A percentile compares a stretch with the other conserved stretches of the same genome.
These are phyloP conservation scores for Bubo scandiacus DNA, from an alignment of 2,113 vertebrate species.

Conservation along the genomic window DNA sequence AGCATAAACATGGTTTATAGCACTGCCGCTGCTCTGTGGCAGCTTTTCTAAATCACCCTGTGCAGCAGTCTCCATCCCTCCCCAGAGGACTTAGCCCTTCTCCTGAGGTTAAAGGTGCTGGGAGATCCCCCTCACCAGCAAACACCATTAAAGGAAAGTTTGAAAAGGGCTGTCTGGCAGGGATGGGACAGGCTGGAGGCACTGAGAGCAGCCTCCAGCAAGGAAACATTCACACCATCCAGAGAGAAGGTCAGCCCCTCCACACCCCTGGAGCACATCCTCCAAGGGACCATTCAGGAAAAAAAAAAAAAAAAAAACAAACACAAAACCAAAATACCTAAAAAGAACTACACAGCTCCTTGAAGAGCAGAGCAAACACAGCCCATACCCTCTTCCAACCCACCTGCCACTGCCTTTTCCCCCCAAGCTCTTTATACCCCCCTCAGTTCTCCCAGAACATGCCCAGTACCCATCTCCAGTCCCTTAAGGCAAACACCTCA, in stretches of 20 bases:
- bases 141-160: background rate
- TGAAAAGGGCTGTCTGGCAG: background rate
- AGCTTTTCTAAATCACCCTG: constrained; percentile 53
- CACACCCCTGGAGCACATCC: background rate
- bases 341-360: background rate
- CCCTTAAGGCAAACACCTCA: background rate
- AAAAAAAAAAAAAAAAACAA: background rate
- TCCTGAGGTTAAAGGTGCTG: background rate
- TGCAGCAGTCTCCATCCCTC: background rate
- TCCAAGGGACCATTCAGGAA: background rate
- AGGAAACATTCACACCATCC: background rate
- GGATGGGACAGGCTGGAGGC: background rate
- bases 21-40: background rate
- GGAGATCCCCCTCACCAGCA: background rate
- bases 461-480: fast-evolving
- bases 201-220: background rate
- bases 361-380: fast-evolving
- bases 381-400: fast-evolving
- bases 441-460: fast-evolving
- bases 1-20: constrained; percentile 62
- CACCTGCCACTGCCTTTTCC: background rate
- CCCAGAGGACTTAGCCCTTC: background rate
- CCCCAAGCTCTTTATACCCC: background rate
- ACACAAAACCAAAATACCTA: too few species aligned
- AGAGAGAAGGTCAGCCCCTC: background rate